A percentile compares a stretch with the other conserved stretches of the same genome.
These are phyloP conservation scores for Sigmodon hispidus DNA, from an alignment of 2,113 vertebrate genomes.

Conservation along the genomic window DNA sequence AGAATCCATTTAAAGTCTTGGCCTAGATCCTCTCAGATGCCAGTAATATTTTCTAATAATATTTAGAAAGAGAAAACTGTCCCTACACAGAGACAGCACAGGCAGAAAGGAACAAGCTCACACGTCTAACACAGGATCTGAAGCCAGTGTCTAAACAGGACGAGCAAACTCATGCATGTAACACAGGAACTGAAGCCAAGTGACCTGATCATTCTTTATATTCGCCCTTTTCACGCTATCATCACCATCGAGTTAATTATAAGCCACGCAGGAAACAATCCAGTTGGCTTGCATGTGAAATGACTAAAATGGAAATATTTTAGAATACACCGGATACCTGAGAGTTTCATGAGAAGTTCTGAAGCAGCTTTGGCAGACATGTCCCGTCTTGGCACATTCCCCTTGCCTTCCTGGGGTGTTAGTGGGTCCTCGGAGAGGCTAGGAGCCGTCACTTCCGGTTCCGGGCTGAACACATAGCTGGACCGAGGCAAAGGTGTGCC, in stretches of 20 bases:
- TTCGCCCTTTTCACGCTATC: neutral
- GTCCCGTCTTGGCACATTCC: conserved; percentile 91
- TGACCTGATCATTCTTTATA: neutral
- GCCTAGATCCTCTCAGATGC: neutral
- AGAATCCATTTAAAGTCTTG: conserved; percentile 25
- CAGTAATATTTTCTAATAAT: neutral
- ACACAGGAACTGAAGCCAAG: conserved; percentile 13
- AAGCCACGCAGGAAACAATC: neutral
- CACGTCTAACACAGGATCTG: neutral
- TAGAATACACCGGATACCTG: conserved; percentile 89
- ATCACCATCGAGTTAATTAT: neutral
- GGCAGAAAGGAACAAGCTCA: neutral
- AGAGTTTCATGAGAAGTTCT: conserved; percentile 98
- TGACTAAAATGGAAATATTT: neutral
- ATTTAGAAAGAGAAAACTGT: neutral
- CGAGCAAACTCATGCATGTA: neutral
- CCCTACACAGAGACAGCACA: neutral
- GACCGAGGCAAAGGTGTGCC: conserved; percentile 87
- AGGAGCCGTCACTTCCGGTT: conserved; percentile 83
- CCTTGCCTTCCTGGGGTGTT: conserved; percentile 89
- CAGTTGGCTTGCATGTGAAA: neutral
- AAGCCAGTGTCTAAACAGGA: neutral
- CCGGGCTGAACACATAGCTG: conserved; percentile 90
- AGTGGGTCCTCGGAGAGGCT: conserved; percentile 86
- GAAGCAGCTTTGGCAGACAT: conserved; percentile 97